Percentiles rank a stretch among this genome's conserved stretches.
Evolutionary conservation across 2,113 vertebrate species (phyloP).

Genomic region (Apteryx mantelli): DNA sequence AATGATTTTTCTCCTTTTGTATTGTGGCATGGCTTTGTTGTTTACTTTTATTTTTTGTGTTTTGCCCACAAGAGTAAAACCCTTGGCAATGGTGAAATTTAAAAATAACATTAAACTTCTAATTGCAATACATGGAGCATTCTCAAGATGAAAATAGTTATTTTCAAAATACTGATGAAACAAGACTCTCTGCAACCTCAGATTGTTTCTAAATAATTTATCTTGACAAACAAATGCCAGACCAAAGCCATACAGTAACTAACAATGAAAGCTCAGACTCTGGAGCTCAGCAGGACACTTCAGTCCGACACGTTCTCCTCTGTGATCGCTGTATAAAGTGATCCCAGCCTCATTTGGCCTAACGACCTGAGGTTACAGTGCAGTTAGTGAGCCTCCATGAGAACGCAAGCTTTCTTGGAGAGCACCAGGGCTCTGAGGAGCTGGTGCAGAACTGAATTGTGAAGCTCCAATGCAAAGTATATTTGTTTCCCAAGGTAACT

Average conservation of each 20-base stretch:
- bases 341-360: not conserved
- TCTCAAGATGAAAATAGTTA: not conserved
- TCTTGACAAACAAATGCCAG: not conserved
- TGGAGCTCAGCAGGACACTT: not conserved
- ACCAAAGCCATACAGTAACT: not conserved
- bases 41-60: not conserved
- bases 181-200: not conserved
- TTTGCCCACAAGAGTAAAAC: not conserved
- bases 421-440: not conserved
- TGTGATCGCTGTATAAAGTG: not conserved
- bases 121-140: not conserved
- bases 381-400: not conserved
- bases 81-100: not conserved
- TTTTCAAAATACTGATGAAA: not conserved
- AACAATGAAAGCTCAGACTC: not conserved
- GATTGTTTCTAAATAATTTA: not conserved
- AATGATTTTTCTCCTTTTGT: not conserved
- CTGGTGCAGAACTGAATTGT: not conserved
- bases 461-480: not conserved
- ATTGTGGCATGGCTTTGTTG: not conserved
- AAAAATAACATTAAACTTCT: not conserved
- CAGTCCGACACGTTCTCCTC: not conserved
- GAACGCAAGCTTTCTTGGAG: not conserved
- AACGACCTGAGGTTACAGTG: not conserved
- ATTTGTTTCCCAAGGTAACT: not conserved